Evolutionary conservation across 2,797 vertebrate genomes (phyloP).

Genomic region (Argya squamiceps): DNA sequence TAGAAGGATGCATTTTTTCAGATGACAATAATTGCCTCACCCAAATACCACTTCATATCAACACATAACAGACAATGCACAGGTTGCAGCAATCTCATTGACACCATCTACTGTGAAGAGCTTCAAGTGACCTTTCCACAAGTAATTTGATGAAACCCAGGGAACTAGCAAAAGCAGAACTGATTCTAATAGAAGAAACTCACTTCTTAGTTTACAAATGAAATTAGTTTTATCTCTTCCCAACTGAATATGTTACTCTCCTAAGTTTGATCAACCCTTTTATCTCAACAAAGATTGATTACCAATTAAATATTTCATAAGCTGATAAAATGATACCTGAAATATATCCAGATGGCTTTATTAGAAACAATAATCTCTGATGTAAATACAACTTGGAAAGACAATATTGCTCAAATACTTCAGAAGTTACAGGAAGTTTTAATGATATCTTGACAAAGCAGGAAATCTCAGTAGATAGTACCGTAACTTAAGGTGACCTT

Average conservation of each 20-base stretch:
- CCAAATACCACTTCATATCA: background rate
- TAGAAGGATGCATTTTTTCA: background rate
- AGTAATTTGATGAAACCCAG: background rate
- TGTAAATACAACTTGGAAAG: slow-evolving; percentile 38
- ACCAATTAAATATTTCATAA: slow-evolving; percentile 55
- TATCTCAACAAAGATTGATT: slow-evolving; percentile 71
- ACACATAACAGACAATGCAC: background rate
- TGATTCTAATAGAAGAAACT: background rate
- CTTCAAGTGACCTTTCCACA: background rate
- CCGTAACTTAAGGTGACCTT: slow-evolving; percentile 75
- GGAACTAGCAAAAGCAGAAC: background rate
- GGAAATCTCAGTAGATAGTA: slow-evolving; percentile 45
- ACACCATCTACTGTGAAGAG: background rate
- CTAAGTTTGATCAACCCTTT: slow-evolving; percentile 60
- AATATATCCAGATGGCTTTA: slow-evolving; percentile 63
- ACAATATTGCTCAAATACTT: slow-evolving; percentile 35
- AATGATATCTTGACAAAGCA: slow-evolving; percentile 44
- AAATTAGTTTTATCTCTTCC: slow-evolving; percentile 55
- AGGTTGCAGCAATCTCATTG: background rate
- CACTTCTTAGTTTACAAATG: slow-evolving; percentile 3
- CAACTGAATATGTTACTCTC: slow-evolving; percentile 29
- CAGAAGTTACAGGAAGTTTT: slow-evolving; percentile 21
- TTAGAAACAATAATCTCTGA: slow-evolving; percentile 50
- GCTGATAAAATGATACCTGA: slow-evolving; percentile 46
- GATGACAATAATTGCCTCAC: background rate